Conservation (phyloP, 1,140 invertebrate genomes). For the Papilio xuthus region DNA sequence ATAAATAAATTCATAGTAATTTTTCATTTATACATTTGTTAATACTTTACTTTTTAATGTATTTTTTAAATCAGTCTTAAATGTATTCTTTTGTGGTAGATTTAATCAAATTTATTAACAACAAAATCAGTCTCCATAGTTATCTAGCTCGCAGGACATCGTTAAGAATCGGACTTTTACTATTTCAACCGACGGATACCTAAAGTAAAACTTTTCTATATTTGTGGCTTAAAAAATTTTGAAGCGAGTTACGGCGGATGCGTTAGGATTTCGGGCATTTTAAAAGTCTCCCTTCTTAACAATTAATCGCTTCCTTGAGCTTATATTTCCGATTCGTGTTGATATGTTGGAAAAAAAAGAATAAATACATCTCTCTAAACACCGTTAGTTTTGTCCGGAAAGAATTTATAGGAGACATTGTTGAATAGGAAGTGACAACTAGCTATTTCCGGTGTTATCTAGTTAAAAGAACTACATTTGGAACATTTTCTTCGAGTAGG, state of each 20-base stretch:
- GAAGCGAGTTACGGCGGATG: slow-evolving; percentile 47
- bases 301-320: slow-evolving; percentile 64
- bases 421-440: slow-evolving; percentile 28
- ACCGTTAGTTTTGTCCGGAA: slow-evolving; percentile 29
- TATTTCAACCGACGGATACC: slow-evolving; percentile 57
- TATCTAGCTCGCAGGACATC: slow-evolving; percentile 57
- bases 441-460: slow-evolving; percentile 19
- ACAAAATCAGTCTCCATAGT: slow-evolving; percentile 44
- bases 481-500: neutral
- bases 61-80: slow-evolving; percentile 13
- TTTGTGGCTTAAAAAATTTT: slow-evolving; percentile 53
- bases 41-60: neutral
- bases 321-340: slow-evolving; percentile 57
- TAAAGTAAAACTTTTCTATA: slow-evolving; percentile 56
- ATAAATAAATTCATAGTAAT: neutral
- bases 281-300: slow-evolving; percentile 56
- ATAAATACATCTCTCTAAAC: slow-evolving; percentile 46
- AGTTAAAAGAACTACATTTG: neutral
- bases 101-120: slow-evolving; percentile 34
- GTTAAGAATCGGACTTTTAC: slow-evolving; percentile 58
- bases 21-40: neutral
- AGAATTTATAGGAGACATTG: slow-evolving; percentile 22
- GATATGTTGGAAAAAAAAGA: slow-evolving; percentile 51
- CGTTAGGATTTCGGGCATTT: slow-evolving; percentile 44
- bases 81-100: neutral